Percentiles rank a stretch among this genome's conserved stretches.
phyloP scores from a whole-genome alignment of 92 coral and sea anemone genomes.

The Bergia sp. region DNA sequence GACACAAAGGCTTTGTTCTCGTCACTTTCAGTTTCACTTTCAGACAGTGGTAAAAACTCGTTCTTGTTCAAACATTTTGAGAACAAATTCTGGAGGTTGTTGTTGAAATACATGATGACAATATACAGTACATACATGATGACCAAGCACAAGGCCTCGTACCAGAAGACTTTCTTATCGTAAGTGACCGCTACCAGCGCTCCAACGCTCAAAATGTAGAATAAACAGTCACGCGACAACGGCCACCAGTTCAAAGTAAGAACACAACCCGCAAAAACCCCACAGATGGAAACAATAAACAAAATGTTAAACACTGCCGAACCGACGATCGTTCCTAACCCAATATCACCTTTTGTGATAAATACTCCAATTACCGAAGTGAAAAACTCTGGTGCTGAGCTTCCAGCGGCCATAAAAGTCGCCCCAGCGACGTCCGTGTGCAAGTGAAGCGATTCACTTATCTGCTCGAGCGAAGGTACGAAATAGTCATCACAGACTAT shows the following conservation, averaged over 20 bases:
- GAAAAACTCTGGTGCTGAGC: slow-evolving; percentile 82
- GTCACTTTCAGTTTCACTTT: slow-evolving; percentile 22
- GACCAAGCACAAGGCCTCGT: slow-evolving; percentile 73
- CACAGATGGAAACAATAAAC: slow-evolving; percentile 76
- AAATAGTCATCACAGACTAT: slow-evolving; percentile 77
- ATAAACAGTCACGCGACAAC: slow-evolving; percentile 65
- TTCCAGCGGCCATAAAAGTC: slow-evolving; percentile 88
- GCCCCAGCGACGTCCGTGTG: slow-evolving; percentile 85
- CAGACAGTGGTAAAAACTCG: slow-evolving; percentile 3
- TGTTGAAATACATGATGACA: slow-evolving; percentile 70
- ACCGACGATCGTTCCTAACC: slow-evolving; percentile 81
- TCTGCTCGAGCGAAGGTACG: slow-evolving; percentile 75
- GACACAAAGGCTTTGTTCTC: slow-evolving; percentile 13
- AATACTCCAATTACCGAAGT: slow-evolving; percentile 84
- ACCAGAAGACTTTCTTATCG: slow-evolving; percentile 80
- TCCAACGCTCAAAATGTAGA: slow-evolving; percentile 67
- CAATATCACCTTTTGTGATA: slow-evolving; percentile 83
- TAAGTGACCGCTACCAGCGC: slow-evolving; percentile 69
- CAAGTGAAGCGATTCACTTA: slow-evolving; percentile 59
- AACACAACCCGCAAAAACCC: slow-evolving; percentile 66
- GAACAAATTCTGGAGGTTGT: slow-evolving; percentile 52
- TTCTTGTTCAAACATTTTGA: slow-evolving; percentile 11
- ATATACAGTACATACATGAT: slow-evolving; percentile 71
- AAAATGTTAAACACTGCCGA: slow-evolving; percentile 79
- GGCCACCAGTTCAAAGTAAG: slow-evolving; percentile 80